Base-by-base conservation (phyloP, 2,888 invertebrate genomes). In the Nephrotoma flavescens region DNA sequence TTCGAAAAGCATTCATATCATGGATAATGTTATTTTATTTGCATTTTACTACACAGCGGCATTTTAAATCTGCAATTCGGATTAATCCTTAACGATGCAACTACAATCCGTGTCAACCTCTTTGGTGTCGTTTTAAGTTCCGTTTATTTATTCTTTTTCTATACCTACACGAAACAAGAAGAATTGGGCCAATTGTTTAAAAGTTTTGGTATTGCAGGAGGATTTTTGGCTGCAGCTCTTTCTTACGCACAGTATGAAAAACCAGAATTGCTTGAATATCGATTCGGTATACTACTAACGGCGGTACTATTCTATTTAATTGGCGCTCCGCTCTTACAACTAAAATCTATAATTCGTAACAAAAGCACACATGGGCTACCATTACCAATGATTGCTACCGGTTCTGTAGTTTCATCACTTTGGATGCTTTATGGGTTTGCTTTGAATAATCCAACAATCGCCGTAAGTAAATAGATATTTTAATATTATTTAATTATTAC, bases 311-410 rank as follows among this genome's bases (percentile, higher is more conserved):
- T 96, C 88, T 89, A 92, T 83, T 91, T 96, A 88, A 94, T 96
- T 87, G 95, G 94, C 0, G 93, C 95, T 7, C 97, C 97, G 0
- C 91, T 97, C 3, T 91, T 95, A 19, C 93, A 94, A 89, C 90
- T 96, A 89, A 96, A 95, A 88, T 93, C 95, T 87, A 95, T 98
- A 87, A 94, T 98, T 45, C 93, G 92, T 89, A 95, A 95, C 15
- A 95, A 96, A 92, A 97, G 96, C 91, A 96, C 98, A 0, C 96
- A 96, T 88, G 94, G 95, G 52, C 93, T 99, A 91, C 98, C 98
- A 5, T 96, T 98, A 90, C 96, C 97, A 7, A 93, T 98, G 87
- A 97, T 97, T 89, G 91, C 96, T 47, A 95, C 96, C 88, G 97
- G 96, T 88, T 94, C 96, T 44, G 89, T 97, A 6, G 97, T 98